Evolutionary conservation across 1,140 invertebrate genomes (phyloP).

Genomic region (Trialeurodes vaporariorum): DNA sequence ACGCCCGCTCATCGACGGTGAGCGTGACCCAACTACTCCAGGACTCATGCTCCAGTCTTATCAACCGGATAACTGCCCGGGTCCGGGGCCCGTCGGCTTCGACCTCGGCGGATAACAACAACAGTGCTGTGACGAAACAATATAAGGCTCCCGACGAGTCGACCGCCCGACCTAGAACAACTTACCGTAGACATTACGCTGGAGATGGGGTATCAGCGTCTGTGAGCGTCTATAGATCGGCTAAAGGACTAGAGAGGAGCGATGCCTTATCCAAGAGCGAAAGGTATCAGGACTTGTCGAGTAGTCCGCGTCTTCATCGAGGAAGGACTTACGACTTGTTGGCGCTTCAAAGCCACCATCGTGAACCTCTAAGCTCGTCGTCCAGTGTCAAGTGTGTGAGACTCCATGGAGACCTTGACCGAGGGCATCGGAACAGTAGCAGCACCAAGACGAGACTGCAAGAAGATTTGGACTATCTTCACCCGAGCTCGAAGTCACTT

Average conservation of each 20-base stretch:
- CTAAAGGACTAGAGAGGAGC: no score
- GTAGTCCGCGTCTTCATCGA: not conserved
- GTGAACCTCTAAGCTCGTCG: not conserved
- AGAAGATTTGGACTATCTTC: no score
- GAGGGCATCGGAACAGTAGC: no score
- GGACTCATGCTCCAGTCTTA: slow-evolving; percentile 68
- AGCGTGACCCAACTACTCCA: slow-evolving; percentile 72
- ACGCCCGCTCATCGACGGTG: slow-evolving; percentile 58
- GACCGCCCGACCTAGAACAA: not conserved
- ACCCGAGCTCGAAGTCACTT: not conserved
- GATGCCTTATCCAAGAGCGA: no score
- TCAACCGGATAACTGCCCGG: slow-evolving; percentile 58
- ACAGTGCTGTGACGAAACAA: not conserved
- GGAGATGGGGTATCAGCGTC: no score
- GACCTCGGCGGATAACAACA: slow-evolving; percentile 14
- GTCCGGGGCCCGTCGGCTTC: slow-evolving; percentile 51
- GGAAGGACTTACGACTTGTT: not conserved
- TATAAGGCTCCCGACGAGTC: slow-evolving; percentile 3
- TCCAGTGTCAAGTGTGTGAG: no score
- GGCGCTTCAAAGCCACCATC: not conserved
- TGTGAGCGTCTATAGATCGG: not conserved
- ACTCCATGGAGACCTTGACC: no score
- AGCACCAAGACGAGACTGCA: no score
- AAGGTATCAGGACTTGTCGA: not conserved
- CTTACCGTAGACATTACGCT: not conserved